These are phyloP conservation scores for Agraylea sexmaculata DNA, from an alignment of 1,140 invertebrate species.

Conservation along the genomic window DNA sequence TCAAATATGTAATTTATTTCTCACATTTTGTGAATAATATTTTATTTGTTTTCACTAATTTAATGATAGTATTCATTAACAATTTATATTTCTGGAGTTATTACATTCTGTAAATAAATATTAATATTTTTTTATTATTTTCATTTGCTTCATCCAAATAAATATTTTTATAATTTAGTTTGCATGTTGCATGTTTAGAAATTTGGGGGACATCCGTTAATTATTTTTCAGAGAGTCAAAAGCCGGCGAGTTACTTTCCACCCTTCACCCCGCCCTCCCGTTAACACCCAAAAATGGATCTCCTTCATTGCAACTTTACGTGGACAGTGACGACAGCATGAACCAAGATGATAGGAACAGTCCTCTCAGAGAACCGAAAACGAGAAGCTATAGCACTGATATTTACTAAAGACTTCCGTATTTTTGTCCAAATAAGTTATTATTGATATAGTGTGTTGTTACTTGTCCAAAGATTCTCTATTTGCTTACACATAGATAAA, in stretches of 20 bases:
- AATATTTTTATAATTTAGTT: background rate
- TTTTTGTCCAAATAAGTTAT: background rate
- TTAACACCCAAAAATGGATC: background rate
- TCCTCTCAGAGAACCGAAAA: conserved; percentile 1
- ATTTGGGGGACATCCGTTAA: conserved; percentile 13
- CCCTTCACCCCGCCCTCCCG: background rate
- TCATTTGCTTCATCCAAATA: background rate
- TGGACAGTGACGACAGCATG: conserved; percentile 16
- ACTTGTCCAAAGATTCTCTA: too few relatives aligned
- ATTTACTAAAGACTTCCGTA: conserved; percentile 11
- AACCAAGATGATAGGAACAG: conserved; percentile 6
- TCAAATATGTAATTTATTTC: too few relatives aligned
- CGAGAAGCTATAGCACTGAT: conserved; percentile 17
- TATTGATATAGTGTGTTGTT: background rate
- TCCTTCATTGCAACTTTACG: conserved; percentile 6
- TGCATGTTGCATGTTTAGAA: conserved; percentile 22
- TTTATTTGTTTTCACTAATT: too few relatives aligned
- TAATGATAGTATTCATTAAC: too few relatives aligned
- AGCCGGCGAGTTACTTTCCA: conserved; percentile 4
- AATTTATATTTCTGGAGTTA: too few relatives aligned
- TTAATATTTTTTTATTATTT: too few relatives aligned
- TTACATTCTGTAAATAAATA: too few relatives aligned
- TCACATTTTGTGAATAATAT: too few relatives aligned
- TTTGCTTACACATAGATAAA: too few relatives aligned
- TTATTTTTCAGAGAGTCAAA: conserved; percentile 17